phyloP scores from a whole-genome alignment of 2,888 invertebrate species.

The Copidosoma aretas region DNA sequence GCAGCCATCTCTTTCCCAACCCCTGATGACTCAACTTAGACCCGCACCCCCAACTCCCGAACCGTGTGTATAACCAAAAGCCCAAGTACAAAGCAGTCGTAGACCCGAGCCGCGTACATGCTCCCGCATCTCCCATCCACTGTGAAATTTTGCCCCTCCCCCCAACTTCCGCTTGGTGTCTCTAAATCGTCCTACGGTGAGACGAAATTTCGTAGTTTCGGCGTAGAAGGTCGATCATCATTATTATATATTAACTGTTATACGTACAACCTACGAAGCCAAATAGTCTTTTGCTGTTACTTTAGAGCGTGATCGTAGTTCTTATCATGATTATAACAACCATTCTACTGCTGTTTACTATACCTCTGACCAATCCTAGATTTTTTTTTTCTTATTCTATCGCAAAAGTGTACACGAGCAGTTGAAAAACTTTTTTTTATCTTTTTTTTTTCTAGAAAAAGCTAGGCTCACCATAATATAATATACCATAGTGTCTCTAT shows the following conservation, averaged over 20 bases:
- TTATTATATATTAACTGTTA: too few relatives aligned
- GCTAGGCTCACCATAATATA: constrained; percentile 37
- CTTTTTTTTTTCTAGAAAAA: constrained; percentile 34
- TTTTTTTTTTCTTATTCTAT: constrained; percentile 7
- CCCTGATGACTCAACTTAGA: too few relatives aligned
- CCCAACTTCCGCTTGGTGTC: constrained; percentile 28
- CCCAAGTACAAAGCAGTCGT: constrained; percentile 27
- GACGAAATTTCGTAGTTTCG: constrained; percentile 53
- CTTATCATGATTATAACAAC: constrained; percentile 3
- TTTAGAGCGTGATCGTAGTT: constrained; percentile 28
- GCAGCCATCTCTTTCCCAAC: too few relatives aligned
- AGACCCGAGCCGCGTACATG: constrained; percentile 14
- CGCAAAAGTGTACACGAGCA: constrained; percentile 36
- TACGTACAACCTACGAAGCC: constrained; percentile 37
- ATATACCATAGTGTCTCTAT: constrained; percentile 25
- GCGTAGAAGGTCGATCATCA: constrained; percentile 51
- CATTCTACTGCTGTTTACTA: constrained; percentile 10
- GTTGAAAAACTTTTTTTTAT: constrained; percentile 39
- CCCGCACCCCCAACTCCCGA: neutral
- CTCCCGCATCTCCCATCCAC: constrained; percentile 11
- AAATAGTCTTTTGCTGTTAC: constrained; percentile 15
- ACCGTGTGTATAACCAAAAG: constrained; percentile 1
- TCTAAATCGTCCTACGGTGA: constrained; percentile 53
- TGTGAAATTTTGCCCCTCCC: constrained; percentile 15
- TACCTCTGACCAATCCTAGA: constrained; percentile 7